phyloP scores from a whole-genome alignment of 2,113 vertebrate genomes.

The Anguilla rostrata region DNA sequence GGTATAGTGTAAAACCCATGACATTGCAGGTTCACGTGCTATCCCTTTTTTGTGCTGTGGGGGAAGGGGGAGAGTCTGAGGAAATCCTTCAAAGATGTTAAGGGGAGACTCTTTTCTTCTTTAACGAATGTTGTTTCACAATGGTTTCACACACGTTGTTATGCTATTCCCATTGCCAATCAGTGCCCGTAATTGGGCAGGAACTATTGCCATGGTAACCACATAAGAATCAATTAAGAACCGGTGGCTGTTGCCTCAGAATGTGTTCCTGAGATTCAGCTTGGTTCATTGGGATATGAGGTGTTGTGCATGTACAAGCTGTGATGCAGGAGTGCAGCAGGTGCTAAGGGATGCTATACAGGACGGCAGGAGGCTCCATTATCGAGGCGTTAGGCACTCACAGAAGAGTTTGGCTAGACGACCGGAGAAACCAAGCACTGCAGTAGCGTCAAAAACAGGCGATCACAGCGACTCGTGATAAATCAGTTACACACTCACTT shows the following conservation, averaged over 20 bases:
- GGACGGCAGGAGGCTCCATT: neutral
- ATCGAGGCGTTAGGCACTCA: neutral
- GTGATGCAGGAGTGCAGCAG: neutral
- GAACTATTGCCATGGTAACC: neutral
- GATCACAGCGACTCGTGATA: neutral
- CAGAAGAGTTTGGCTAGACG: neutral
- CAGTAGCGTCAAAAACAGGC: neutral
- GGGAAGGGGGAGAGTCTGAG: neutral
- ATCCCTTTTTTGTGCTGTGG: neutral
- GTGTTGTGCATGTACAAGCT: neutral
- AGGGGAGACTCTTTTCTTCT: neutral
- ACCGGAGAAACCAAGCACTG: neutral
- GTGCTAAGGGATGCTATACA: neutral
- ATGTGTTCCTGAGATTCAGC: neutral
- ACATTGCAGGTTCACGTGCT: neutral
- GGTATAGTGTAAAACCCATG: neutral
- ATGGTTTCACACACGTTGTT: neutral
- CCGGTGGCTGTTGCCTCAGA: neutral
- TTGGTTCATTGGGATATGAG: neutral
- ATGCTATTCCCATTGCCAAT: neutral
- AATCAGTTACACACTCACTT: neutral
- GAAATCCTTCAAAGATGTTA: neutral
- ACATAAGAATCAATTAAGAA: neutral
- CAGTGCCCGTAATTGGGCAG: neutral
- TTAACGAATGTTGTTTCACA: neutral